These are phyloP conservation scores for Sander vitreus DNA, from an alignment of 2,113 vertebrate species.

Conservation along the genomic window DNA sequence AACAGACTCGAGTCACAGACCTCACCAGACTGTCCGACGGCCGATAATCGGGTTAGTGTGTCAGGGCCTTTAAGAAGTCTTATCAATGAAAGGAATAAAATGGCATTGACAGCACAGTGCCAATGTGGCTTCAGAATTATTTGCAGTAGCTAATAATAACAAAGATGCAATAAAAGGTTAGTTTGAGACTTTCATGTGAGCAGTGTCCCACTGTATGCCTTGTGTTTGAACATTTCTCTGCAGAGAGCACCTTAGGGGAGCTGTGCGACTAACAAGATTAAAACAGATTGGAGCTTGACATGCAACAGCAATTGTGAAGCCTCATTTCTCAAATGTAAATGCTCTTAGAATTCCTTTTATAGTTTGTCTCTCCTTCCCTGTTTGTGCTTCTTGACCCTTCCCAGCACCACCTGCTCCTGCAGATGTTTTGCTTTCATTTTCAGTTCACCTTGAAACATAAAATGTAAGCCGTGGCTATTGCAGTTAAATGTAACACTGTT, in stretches of 20 bases:
- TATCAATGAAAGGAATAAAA: constrained; percentile 45
- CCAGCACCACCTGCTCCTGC: constrained; percentile 31
- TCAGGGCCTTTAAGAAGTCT: neutral
- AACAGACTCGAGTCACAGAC: too few species aligned
- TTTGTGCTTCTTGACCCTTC: constrained; percentile 13
- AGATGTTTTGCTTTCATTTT: constrained; percentile 48
- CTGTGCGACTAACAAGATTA: constrained; percentile 51
- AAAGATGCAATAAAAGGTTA: constrained; percentile 28
- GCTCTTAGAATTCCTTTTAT: constrained; percentile 37
- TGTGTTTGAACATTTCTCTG: constrained; percentile 32
- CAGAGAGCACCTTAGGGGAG: constrained; percentile 24
- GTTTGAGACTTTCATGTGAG: constrained; percentile 23
- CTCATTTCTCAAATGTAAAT: constrained; percentile 59
- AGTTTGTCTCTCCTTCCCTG: constrained; percentile 25
- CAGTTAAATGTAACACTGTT: constrained; percentile 38
- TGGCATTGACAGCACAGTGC: neutral
- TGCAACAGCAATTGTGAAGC: constrained; percentile 45
- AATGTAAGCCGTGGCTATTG: constrained; percentile 23
- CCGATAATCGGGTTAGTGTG: too few species aligned
- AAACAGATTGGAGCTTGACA: constrained; percentile 63
- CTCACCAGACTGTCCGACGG: too few species aligned
- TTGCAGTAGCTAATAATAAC: constrained; percentile 35
- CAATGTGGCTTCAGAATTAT: constrained; percentile 14
- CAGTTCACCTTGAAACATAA: constrained; percentile 51
- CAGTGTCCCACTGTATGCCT: neutral